Evolutionary conservation across 2,888 invertebrate genomes (phyloP), one percentile per base, ranked within the genome.

Genomic region (Embidobia sp.): DNA sequence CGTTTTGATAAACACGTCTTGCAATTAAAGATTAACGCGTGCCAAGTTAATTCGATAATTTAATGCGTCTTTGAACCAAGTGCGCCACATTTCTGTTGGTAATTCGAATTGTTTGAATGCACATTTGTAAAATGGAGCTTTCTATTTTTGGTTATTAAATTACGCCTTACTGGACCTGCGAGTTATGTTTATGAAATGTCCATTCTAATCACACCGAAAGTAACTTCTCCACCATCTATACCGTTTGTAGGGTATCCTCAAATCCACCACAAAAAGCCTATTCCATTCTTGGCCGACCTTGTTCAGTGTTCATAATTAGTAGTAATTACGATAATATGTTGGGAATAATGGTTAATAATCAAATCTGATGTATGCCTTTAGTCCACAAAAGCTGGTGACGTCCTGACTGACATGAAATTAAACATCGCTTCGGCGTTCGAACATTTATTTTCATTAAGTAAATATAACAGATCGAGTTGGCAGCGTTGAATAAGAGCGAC

Each of bases 361-460:
- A 40, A 40, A 8, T 40, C 16, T 40, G 40, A 16, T n/a, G 18
- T 40, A 40, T 16, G 1, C 8, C 40, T 40, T 40, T 3, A 8
- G 3, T 8, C 16, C 8, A 8, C 40, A 8, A 40, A 8, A 6
- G 8, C 8, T 6, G 16, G 8, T 40, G 4, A 22, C 40, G 40
- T 53, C 29, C 42, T 44, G 44, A 66, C 26, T 53, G 33, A 44
- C 27, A 19, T 16, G 37, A 40, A 53, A 61, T 46, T 37, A 35
- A 29, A 53, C 44, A 49, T 53, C 55, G 49, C 48, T 73, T 73
- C 19, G 13, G 31, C 31, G 26, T 49, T 22, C 26, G 27, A 42
- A 57, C 67, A 70, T 73, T 74, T 77, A 79, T 76, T 74, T 78
- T 78, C 59, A 67, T 66, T 55, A 77, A 55, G 76, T 63, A 81